Conservation (phyloP, 2,888 invertebrate genomes). For the Ferdinandea cuprea region DNA sequence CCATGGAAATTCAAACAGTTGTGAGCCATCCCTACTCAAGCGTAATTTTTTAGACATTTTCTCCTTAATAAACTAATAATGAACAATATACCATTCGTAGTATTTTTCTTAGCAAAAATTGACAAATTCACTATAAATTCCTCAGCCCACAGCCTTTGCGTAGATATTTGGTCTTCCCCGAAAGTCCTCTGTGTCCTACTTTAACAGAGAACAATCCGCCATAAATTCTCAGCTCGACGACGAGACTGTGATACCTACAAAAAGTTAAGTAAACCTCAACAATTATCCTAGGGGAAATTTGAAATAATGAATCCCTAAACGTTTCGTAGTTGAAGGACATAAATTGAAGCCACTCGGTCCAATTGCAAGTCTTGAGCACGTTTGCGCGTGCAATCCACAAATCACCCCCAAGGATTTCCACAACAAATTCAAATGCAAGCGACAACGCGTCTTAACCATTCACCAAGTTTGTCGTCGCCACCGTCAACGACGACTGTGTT, state of each 20-base stretch:
- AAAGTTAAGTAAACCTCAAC: neutral
- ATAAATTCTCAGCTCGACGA: neutral
- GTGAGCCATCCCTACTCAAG: too few relatives aligned
- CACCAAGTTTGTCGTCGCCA: neutral
- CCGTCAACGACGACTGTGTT: neutral
- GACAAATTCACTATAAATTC: too few relatives aligned
- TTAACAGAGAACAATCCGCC: neutral
- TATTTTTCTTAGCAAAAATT: too few relatives aligned
- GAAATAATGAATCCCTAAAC: constrained; percentile 11
- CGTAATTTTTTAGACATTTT: too few relatives aligned
- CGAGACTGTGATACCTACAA: neutral
- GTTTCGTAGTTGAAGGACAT: neutral
- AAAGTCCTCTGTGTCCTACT: neutral
- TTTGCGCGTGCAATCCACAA: neutral
- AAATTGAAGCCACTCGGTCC: neutral
- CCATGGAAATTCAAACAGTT: too few relatives aligned
- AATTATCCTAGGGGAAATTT: constrained; percentile 1
- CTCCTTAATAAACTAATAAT: too few relatives aligned
- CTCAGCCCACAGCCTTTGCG: too few relatives aligned
- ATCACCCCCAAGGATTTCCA: neutral
- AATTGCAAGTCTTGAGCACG: neutral
- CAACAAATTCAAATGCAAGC: constrained; percentile 23
- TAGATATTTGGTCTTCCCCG: too few relatives aligned
- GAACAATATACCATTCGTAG: too few relatives aligned
- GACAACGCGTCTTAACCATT: constrained; percentile 19